Base-by-base conservation (phyloP, 2,113 vertebrate genomes). In the Sporophila hypoxantha region DNA sequence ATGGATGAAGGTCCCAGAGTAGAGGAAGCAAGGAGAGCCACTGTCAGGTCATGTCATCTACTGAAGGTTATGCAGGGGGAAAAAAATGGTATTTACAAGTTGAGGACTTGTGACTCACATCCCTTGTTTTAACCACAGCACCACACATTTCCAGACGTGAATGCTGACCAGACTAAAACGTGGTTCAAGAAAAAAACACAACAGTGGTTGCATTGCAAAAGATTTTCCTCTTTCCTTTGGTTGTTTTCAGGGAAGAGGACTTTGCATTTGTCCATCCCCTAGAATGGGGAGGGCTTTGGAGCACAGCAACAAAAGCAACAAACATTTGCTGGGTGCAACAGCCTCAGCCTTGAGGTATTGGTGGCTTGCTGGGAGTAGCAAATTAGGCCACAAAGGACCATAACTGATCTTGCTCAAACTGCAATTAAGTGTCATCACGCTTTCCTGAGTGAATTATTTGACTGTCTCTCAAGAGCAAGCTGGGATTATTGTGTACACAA, bases 221-320 rank as follows among this genome's bases (percentile, higher is more conserved):
- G 74, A 68, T 84, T 84, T 56, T 91, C 61, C 62, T 91, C 37
- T 29, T 78, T 86, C 36, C 46, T 77, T 66, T 34, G 18, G 50
- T 11, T 12, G 4, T 82, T 90, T 91, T 69, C 77, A 86, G 78
- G 75, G 67, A 88, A 90, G 80, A 73, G n/a, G 26, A 81, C 12
- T 2, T 52, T 74, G 56, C 39, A 52, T 89, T 66, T 75, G 60
- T 76, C 66, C 56, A 77, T 73, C 81, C 82, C 37, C 70, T 76
- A 86, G 32, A 68, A 83, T 1, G 4, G 55, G 65, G 32, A 83
- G 30, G 50, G 39, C 67, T 86, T 82, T 59, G 64, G 32, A 91
- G 47, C 88, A 59, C 49, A 92, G 93, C 90, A 93, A 95, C 86
- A 73, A 50, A 47, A 71, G n/a, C 74, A 94, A 92, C 88, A 93